A percentile compares a stretch with the other conserved stretches of the same genome.
phyloP scores from a whole-genome alignment of 1,140 invertebrate genomes.

The Drosophila bipectinata region DNA sequence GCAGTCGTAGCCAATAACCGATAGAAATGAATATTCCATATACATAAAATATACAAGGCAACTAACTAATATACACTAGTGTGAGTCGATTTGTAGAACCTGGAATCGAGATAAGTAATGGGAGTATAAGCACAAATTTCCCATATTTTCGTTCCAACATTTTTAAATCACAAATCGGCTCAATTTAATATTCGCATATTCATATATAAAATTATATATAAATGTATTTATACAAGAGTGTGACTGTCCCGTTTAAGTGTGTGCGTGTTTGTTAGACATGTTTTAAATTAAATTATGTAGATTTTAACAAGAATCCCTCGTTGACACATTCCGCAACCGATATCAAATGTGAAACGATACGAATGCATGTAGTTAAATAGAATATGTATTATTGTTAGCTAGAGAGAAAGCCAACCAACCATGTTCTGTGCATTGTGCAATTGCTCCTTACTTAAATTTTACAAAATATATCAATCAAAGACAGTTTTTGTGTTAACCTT shows the following conservation, averaged over 20 bases:
- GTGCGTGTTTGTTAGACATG: conserved; percentile 44
- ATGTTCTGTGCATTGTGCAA: conserved; percentile 60
- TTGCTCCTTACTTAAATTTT: conserved; percentile 52
- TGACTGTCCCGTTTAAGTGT: conserved; percentile 40
- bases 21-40: conserved; percentile 41
- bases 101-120: not conserved
- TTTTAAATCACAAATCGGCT: conserved; percentile 2
- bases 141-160: not conserved
- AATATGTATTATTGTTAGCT: conserved; percentile 61
- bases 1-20: conserved; percentile 46
- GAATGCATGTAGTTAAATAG: conserved; percentile 47
- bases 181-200: conserved; percentile 1
- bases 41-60: conserved; percentile 19
- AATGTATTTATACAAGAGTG: conserved; percentile 36
- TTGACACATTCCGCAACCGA: conserved; percentile 50
- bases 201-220: conserved; percentile 40
- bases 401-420: conserved; percentile 67
- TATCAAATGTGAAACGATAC: conserved; percentile 41
- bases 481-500: not conserved
- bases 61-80: conserved; percentile 3
- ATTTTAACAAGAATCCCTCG: conserved; percentile 41
- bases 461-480: conserved; percentile 20
- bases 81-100: not conserved
- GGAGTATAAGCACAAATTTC: not conserved
- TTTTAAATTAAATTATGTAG: conserved; percentile 55